Percentiles rank a stretch among this genome's conserved stretches.
Conservation (phyloP, 2,888 invertebrate species). For the Campopleginae sp. region DNA sequence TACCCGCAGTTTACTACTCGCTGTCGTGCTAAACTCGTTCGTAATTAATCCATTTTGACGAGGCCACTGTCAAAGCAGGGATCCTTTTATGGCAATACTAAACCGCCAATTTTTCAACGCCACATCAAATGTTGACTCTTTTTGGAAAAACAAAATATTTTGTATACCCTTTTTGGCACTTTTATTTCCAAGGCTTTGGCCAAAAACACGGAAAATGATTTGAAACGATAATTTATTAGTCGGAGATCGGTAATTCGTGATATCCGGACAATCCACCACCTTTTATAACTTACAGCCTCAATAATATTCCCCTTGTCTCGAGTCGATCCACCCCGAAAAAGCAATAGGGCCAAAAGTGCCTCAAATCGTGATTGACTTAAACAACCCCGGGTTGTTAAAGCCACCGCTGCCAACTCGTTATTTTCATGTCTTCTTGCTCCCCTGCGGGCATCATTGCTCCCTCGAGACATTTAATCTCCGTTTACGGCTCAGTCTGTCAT, state of each 20-base stretch:
- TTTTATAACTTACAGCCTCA: background rate
- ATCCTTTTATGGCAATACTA: background rate
- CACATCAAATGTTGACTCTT: background rate
- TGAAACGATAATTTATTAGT: background rate
- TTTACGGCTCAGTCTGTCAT: conserved; percentile 12
- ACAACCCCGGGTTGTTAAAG: background rate
- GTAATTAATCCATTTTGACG: conserved; percentile 14
- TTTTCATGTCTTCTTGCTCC: conserved; percentile 21
- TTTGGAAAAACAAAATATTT: background rate
- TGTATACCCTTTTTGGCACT: background rate
- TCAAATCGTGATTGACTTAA: conserved; percentile 16
- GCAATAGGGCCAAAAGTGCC: background rate
- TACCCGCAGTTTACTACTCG: conserved; percentile 7
- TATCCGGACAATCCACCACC: background rate
- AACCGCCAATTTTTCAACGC: background rate
- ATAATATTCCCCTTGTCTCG: conserved; percentile 10
- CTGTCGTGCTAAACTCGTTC: conserved; percentile 8
- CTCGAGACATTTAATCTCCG: conserved; percentile 26
- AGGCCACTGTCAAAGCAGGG: background rate
- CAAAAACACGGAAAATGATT: background rate
- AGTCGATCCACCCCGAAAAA: conserved; percentile 7
- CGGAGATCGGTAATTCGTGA: background rate
- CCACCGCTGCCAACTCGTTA: conserved; percentile 3
- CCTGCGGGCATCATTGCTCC: conserved; percentile 21
- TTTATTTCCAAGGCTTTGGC: background rate